These are phyloP conservation scores for Alca torda DNA, from an alignment of 2,797 vertebrate genomes.

Conservation along the genomic window DNA sequence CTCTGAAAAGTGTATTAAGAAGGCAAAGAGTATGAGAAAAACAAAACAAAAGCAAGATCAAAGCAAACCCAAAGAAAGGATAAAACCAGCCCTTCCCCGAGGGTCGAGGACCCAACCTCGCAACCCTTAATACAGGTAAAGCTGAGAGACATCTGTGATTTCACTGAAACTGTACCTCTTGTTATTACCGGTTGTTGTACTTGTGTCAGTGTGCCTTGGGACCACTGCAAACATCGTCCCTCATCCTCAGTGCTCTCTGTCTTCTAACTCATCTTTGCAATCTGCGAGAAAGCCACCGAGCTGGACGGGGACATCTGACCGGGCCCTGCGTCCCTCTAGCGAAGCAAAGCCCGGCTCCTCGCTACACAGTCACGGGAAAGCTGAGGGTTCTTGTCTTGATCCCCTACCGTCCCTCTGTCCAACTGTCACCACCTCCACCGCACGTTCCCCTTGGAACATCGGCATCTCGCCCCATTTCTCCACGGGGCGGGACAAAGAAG, in stretches of 20 bases:
- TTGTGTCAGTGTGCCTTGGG: fast-evolving
- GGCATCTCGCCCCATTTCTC: neutral
- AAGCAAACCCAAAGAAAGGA: neutral
- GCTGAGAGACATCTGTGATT: neutral
- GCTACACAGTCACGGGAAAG: fast-evolving
- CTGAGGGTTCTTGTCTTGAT: no score
- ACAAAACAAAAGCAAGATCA: neutral
- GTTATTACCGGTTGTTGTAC: neutral
- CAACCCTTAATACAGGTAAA: neutral
- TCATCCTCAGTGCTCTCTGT: neutral
- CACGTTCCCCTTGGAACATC: neutral
- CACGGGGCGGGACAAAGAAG: neutral
- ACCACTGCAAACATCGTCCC: neutral
- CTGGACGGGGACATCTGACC: neutral
- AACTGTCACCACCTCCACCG: neutral
- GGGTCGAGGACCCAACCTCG: neutral
- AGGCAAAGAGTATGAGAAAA: neutral
- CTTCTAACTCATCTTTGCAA: neutral
- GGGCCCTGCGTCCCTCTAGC: no score
- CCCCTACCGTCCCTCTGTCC: neutral
- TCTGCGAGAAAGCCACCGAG: neutral
- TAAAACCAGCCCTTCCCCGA: neutral
- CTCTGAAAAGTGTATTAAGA: neutral
- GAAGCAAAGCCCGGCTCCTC: neutral
- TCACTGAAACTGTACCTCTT: neutral